Conservation (phyloP, 2,797 vertebrate species). For the Spheniscus humboldti region DNA sequence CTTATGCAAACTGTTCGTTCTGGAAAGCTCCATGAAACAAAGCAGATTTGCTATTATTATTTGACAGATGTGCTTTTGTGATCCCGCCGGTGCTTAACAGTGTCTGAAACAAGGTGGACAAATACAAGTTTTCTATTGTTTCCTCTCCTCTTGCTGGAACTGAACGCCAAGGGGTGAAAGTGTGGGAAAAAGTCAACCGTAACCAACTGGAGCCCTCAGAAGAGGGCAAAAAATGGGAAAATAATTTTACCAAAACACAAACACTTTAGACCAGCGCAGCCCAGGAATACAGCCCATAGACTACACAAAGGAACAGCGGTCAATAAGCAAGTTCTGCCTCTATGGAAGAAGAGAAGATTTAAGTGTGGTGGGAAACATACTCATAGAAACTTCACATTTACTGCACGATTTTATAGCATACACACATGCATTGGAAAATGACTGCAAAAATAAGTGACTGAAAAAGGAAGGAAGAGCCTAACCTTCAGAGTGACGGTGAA, state of each 20-base stretch:
- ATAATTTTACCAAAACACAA: neutral
- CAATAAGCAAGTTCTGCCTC: neutral
- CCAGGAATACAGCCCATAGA: neutral
- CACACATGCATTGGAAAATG: rapidly evolving
- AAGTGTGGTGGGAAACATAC: neutral
- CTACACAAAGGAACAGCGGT: neutral
- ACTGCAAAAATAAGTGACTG: neutral
- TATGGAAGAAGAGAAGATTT: neutral
- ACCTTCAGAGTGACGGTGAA: slow-evolving; percentile 99
- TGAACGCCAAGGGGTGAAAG: neutral
- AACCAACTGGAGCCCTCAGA: neutral
- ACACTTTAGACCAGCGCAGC: neutral
- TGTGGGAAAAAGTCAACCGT: rapidly evolving
- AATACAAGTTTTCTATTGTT: neutral
- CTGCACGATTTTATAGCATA: rapidly evolving
- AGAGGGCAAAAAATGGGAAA: neutral
- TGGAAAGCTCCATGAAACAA: neutral
- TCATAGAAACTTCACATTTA: too few species aligned
- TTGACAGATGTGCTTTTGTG: neutral
- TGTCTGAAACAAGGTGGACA: neutral
- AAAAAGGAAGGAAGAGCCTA: neutral
- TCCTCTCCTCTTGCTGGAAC: neutral
- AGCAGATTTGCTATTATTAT: neutral
- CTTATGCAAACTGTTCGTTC: neutral
- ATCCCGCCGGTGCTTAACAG: neutral